Conservation (phyloP, 2,797 vertebrate genomes). For the Enteromius argenteus region DNA sequence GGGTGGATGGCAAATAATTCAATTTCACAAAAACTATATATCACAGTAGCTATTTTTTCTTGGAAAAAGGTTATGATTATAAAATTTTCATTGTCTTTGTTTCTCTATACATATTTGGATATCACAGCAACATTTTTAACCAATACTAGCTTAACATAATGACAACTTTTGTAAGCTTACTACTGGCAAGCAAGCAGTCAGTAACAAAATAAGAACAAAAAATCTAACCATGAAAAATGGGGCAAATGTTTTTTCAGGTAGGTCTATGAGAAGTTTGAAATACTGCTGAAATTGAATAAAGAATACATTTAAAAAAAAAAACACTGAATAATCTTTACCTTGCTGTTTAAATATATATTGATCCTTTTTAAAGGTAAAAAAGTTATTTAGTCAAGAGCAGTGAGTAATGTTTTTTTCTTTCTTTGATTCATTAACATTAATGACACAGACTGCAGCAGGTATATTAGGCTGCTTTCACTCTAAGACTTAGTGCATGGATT, state of each 20-base stretch:
- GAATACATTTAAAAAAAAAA: background rate
- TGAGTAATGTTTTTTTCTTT: background rate
- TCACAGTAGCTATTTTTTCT: background rate
- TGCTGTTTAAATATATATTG: background rate
- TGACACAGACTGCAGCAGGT: background rate
- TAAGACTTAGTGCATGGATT: background rate
- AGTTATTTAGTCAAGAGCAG: background rate
- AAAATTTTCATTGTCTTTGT: background rate
- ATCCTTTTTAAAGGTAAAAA: background rate
- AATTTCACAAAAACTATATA: background rate
- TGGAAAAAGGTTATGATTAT: background rate
- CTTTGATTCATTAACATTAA: background rate
- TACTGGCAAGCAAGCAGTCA: background rate
- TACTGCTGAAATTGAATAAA: background rate
- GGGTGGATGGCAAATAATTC: background rate
- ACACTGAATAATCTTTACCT: background rate
- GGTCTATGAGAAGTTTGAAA: background rate
- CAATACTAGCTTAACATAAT: background rate
- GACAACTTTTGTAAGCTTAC: background rate
- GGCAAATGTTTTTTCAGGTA: background rate
- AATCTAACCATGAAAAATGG: background rate
- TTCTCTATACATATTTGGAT: background rate
- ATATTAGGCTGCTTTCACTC: background rate
- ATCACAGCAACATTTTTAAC: background rate
- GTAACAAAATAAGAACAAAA: background rate